Conservation (phyloP, 2,113 vertebrate species). For the Protobothrops mucrosquamatus region DNA sequence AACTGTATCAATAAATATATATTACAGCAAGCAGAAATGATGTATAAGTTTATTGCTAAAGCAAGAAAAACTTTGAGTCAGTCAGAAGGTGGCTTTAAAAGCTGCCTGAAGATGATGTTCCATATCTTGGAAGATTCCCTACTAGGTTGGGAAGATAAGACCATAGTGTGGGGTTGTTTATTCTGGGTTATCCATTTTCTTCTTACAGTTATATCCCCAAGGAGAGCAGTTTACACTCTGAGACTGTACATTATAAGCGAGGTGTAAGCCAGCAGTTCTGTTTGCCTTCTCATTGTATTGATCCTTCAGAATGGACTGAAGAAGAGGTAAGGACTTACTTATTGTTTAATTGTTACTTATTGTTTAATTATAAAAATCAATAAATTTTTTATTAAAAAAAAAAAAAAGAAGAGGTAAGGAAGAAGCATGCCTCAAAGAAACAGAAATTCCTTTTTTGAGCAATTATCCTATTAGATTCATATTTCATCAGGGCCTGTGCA, state of each 20-base stretch:
- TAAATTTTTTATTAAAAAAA: too few relatives aligned
- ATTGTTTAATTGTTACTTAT: too few relatives aligned
- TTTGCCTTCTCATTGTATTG: slow-evolving; percentile 91
- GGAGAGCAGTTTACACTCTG: slow-evolving; percentile 89
- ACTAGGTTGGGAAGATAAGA: background rate
- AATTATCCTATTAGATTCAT: background rate
- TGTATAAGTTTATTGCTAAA: background rate
- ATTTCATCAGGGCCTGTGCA: background rate
- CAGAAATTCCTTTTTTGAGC: background rate
- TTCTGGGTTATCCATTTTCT: background rate
- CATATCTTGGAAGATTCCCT: background rate
- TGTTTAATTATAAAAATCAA: too few relatives aligned
- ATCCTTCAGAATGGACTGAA: slow-evolving; percentile 92
- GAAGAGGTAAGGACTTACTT: slow-evolving; percentile 91
- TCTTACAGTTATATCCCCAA: slow-evolving; percentile 85
- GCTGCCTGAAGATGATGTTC: too few relatives aligned
- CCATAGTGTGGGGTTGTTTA: background rate
- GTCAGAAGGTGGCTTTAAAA: background rate
- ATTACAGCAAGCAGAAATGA: background rate
- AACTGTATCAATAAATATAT: background rate
- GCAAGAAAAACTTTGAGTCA: background rate
- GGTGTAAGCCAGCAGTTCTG: slow-evolving; percentile 97
- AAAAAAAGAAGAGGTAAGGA: slow-evolving; percentile 91
- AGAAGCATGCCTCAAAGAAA: background rate
- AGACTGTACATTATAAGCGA: slow-evolving; percentile 91